A percentile compares a stretch with the other conserved stretches of the same genome.
These are phyloP conservation scores for Platalea minor DNA, from an alignment of 2,797 vertebrate genomes.

Conservation along the genomic window DNA sequence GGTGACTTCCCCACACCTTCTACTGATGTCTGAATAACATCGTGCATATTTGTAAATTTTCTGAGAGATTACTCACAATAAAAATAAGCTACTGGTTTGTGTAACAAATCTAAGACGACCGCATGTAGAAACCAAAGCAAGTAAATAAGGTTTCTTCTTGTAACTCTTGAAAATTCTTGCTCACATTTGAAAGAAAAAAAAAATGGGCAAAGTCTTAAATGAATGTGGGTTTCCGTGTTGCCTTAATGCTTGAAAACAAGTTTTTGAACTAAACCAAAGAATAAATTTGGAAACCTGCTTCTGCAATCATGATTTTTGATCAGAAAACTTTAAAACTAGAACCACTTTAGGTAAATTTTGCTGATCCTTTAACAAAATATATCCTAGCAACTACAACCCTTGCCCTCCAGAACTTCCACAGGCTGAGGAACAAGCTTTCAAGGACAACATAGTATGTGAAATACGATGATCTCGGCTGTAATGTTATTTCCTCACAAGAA, in stretches of 20 bases:
- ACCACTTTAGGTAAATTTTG: background rate
- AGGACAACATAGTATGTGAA: background rate
- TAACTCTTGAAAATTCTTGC: background rate
- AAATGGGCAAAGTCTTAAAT: background rate
- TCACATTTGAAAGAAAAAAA: background rate
- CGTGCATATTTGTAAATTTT: background rate
- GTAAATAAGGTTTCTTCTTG: background rate
- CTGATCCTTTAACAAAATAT: background rate
- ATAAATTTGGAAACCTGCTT: background rate
- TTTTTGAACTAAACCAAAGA: background rate
- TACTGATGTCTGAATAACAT: background rate
- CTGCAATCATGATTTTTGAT: background rate
- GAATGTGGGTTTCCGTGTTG: background rate
- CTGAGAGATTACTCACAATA: background rate
- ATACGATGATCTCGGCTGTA: background rate
- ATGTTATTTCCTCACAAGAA: background rate
- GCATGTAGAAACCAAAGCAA: background rate
- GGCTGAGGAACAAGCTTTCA: background rate
- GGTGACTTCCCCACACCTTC: background rate
- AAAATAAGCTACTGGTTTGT: constrained; percentile 4
- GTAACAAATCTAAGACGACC: background rate
- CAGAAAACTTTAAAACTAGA: background rate
- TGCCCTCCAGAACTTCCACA: background rate
- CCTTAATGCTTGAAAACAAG: background rate
- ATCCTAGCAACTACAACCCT: background rate